Base-by-base conservation (phyloP, 2,888 invertebrate genomes). In the Drosophila longiperda region DNA sequence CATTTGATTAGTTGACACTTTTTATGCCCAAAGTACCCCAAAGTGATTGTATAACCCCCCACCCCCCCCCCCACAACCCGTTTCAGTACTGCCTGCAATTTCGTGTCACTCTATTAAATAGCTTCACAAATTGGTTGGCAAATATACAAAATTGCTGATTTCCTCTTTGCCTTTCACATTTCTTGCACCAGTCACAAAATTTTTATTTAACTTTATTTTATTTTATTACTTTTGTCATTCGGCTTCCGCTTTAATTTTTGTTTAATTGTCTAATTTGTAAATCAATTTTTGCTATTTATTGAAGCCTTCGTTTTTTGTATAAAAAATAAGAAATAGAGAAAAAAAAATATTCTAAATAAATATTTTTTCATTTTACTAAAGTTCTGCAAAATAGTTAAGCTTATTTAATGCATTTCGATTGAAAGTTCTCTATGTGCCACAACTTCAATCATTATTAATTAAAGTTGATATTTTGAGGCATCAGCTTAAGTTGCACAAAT, bases 1-100 rank as follows among this genome's bases (percentile, higher is more conserved):
- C 88, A 78, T 81, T 86, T 86, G 86, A 86, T 86, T 90, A 89
- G 90, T 90, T 86, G 90, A 86, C 89, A 88, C 90, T 75, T 88
- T 86, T 76, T 66, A 75, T 71, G 66, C 55, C 63, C 57, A 33
- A 52, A 58, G 57, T 40, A 49, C 52, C 45, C 53, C 38, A 76
- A 70, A 75, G 73, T 75, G 74, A 75, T 75, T 75, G 77, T 38
- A 17, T 33, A 29, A 12, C 29, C 29, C 3, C n/a, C n/a, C 0
- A 4, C 49, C 33, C 12, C 12, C 15, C 17, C 0, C 2, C 15
- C 8, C 29, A 29, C 6, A 29, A 29, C 29, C 29, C 6, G 29
- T 29, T 6, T 29, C 6, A 29, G 29, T 29, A 29, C 45, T 8
- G 15, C 7, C 8, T 20, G n/a, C 42, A 20, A 20, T 23, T 20